Evolutionary conservation across 2,888 invertebrate genomes (phyloP).

Genomic region (Aquatica leii): DNA sequence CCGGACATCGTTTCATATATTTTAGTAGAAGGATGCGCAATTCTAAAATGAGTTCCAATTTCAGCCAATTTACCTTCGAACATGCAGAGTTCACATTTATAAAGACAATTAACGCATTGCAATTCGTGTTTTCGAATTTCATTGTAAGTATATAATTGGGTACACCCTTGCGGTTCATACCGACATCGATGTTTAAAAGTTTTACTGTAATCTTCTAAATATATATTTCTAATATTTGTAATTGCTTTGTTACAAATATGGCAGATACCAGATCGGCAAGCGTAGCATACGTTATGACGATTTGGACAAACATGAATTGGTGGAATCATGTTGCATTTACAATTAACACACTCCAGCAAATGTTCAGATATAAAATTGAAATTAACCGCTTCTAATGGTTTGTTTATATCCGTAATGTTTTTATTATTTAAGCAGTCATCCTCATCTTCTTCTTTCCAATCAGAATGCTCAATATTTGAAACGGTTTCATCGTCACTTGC

Average conservation of each 20-base stretch:
- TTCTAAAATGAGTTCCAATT: conserved; percentile 29
- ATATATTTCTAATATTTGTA: conserved; percentile 25
- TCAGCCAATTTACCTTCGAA: conserved; percentile 26
- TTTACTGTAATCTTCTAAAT: conserved; percentile 28
- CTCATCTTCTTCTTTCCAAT: no score
- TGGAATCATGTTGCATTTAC: conserved; percentile 28
- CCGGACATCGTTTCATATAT: conserved; percentile 24
- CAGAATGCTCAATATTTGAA: no score
- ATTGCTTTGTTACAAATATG: conserved; percentile 19
- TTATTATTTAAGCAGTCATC: no score
- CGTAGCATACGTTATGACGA: conserved; percentile 26
- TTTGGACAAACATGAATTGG: conserved; percentile 32
- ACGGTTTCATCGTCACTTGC: no score
- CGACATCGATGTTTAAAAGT: conserved; percentile 30
- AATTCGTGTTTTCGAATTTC: conserved; percentile 34
- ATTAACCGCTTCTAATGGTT: no score
- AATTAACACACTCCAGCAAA: conserved; percentile 27
- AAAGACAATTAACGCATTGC: conserved; percentile 21
- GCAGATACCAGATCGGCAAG: conserved; percentile 19
- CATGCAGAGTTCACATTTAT: conserved; percentile 26
- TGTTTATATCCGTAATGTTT: no score
- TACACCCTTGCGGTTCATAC: conserved; percentile 27
- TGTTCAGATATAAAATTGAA: background rate
- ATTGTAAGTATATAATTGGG: conserved; percentile 14
- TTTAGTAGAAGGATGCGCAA: conserved; percentile 32